Evolutionary conservation across 1,140 invertebrate genomes (phyloP).

Genomic region (Lycorma delicatula): DNA sequence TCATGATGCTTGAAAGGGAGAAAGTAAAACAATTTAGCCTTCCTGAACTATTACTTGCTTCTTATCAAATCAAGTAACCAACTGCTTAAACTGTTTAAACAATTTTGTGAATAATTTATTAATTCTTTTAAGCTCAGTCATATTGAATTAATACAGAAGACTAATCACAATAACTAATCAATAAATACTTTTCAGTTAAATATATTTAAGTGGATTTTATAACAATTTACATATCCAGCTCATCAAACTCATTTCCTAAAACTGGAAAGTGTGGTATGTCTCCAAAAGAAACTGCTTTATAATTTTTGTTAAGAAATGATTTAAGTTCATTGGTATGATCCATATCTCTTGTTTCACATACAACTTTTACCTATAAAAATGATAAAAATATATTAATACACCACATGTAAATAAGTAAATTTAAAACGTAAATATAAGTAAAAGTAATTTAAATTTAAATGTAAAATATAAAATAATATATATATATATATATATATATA

Average conservation of each 20-base stretch:
- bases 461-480: not conserved
- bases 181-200: no score
- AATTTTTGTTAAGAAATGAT: constrained; percentile 48
- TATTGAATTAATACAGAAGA: no score
- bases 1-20: no score
- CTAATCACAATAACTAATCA: no score
- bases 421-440: not conserved
- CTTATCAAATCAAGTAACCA: no score
- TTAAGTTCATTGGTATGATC: constrained; percentile 63
- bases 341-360: constrained; percentile 75
- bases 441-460: not conserved
- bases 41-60: no score
- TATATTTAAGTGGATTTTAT: no score
- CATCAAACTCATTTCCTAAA: not conserved
- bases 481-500: not conserved
- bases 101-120: no score
- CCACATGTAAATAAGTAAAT: not conserved
- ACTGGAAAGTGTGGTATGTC: constrained; percentile 15
- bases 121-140: no score
- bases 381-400: constrained; percentile 8
- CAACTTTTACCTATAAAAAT: constrained; percentile 59
- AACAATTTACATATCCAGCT: no score
- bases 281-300: constrained; percentile 34
- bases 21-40: no score
- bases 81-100: no score